These are phyloP conservation scores for Meandrusa payeni DNA, from an alignment of 2,888 invertebrate genomes.

Conservation along the genomic window DNA sequence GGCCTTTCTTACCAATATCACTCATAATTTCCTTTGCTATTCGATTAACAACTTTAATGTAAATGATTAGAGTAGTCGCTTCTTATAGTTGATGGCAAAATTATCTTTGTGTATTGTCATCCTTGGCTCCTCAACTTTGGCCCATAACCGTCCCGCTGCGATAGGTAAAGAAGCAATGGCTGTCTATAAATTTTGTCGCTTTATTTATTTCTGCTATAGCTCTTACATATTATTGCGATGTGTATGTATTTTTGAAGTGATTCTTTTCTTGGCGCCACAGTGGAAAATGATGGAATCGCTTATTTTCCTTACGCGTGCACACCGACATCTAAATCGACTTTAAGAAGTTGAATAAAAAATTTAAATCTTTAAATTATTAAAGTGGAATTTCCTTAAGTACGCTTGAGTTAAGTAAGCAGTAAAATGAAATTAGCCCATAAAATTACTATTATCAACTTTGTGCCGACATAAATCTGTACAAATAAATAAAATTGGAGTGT, in stretches of 20 bases:
- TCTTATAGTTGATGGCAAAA: slow-evolving; percentile 3
- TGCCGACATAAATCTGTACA: no score
- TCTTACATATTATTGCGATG: slow-evolving; percentile 37
- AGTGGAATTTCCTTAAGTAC: no score
- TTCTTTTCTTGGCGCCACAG: no score
- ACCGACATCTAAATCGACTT: no score
- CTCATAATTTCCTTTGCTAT: slow-evolving; percentile 9
- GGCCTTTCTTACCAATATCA: slow-evolving; percentile 31
- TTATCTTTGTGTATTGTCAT: slow-evolving; percentile 36
- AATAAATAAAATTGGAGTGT: no score
- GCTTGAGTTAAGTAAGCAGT: no score
- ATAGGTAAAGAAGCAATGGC: slow-evolving; percentile 57
- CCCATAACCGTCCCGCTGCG: slow-evolving; percentile 64
- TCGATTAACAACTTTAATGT: slow-evolving; percentile 28
- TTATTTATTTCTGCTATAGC: slow-evolving; percentile 44
- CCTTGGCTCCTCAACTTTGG: slow-evolving; percentile 56
- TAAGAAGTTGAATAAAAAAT: no score
- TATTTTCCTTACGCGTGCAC: no score
- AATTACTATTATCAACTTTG: no score
- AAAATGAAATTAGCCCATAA: no score
- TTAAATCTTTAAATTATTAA: no score
- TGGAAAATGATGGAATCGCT: no score
- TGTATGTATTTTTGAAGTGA: slow-evolving; percentile 26
- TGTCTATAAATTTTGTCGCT: slow-evolving; percentile 52
- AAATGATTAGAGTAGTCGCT: slow-evolving; percentile 12